Evolutionary conservation across 2,888 invertebrate species (phyloP).

Genomic region (Nectonema munidae): DNA sequence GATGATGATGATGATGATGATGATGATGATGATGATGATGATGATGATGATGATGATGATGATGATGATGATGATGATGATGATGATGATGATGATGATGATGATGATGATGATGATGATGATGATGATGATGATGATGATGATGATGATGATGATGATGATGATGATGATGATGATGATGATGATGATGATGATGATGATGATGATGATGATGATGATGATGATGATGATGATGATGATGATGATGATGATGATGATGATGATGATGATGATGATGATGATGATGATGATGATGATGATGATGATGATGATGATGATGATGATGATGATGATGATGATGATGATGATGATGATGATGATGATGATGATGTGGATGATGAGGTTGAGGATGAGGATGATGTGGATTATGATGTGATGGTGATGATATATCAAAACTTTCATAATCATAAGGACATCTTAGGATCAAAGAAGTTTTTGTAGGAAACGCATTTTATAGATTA

Average conservation of each 20-base stretch:
- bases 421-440: too few species aligned
- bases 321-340: too few species aligned
- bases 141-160: not conserved
- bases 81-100: not conserved
- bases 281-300: too few species aligned
- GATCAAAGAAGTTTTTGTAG: too few species aligned
- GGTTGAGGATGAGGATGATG: too few species aligned
- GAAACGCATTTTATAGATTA: too few species aligned
- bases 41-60: not conserved
- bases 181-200: not conserved
- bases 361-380: too few species aligned
- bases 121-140: not conserved
- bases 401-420: too few species aligned
- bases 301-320: too few species aligned
- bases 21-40: not conserved
- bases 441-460: too few species aligned
- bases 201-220: not conserved
- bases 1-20: not conserved
- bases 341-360: too few species aligned
- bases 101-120: not conserved
- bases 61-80: not conserved
- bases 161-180: not conserved
- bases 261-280: too few species aligned
- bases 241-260: not conserved
- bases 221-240: not conserved